Conservation (phyloP, 2,888 invertebrate genomes). For the Drosophila parthenogenetica region DNA sequence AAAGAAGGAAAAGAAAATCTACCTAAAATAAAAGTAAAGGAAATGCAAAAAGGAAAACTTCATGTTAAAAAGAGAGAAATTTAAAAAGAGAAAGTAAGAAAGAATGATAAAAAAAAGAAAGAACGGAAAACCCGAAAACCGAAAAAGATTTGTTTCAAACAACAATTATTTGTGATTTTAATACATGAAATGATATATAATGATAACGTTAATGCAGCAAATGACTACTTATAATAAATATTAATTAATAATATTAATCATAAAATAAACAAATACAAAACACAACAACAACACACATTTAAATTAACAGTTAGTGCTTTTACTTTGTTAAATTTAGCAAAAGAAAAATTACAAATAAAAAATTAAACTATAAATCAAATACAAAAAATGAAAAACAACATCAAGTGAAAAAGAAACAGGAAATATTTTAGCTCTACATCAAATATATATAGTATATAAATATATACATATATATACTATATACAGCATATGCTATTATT, state of each 20-base stretch:
- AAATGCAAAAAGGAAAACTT: slow-evolving; percentile 10
- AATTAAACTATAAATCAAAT: neutral
- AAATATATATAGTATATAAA: neutral
- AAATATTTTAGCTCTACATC: slow-evolving; percentile 47
- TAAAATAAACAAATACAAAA: slow-evolving; percentile 50
- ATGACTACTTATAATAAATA: slow-evolving; percentile 62
- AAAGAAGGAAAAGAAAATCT: slow-evolving; percentile 10
- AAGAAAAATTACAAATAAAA: slow-evolving; percentile 6
- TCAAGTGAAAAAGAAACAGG: slow-evolving; percentile 25
- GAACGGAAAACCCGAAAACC: too few relatives aligned
- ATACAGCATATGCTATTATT: slow-evolving; percentile 50
- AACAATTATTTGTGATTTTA: slow-evolving; percentile 78
- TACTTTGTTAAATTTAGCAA: slow-evolving; percentile 63
- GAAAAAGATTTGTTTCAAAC: slow-evolving; percentile 75
- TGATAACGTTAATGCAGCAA: slow-evolving; percentile 52
- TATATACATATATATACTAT: slow-evolving; percentile 10
- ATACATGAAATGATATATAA: slow-evolving; percentile 65
- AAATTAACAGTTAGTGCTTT: slow-evolving; percentile 57
- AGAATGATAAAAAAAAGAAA: slow-evolving; percentile 89
- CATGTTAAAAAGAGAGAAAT: slow-evolving; percentile 19
- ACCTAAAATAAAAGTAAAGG: slow-evolving; percentile 23
- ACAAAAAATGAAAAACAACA: neutral
- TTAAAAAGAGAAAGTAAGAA: slow-evolving; percentile 23
- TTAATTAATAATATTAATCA: slow-evolving; percentile 52
- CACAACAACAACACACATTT: slow-evolving; percentile 24